These are phyloP conservation scores for Leuciscus waleckii DNA, from an alignment of 2,797 vertebrate species.

Conservation along the genomic window DNA sequence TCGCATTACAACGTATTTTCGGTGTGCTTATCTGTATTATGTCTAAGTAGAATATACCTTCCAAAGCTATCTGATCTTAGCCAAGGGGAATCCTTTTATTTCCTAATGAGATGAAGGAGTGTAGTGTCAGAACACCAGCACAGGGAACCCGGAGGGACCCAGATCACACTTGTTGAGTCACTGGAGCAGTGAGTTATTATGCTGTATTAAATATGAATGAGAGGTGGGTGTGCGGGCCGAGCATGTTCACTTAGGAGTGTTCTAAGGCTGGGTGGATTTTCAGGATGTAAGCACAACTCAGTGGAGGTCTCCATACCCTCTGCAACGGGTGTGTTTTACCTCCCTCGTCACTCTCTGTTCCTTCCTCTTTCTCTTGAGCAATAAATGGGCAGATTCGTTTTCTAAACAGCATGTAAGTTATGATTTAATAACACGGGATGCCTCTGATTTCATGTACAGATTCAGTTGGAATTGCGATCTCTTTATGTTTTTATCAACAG, in stretches of 20 bases:
- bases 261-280: constrained; percentile 42
- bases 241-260: constrained; percentile 54
- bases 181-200: constrained; percentile 73
- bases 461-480: not conserved
- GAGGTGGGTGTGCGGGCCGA: constrained; percentile 70
- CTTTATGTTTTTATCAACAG: not conserved
- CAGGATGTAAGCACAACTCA: constrained; percentile 39
- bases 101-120: constrained; percentile 66
- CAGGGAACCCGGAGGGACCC: constrained; percentile 52
- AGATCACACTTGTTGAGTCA: constrained; percentile 68
- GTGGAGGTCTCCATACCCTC: constrained; percentile 20
- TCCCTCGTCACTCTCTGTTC: not conserved
- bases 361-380: constrained; percentile 1
- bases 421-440: not conserved
- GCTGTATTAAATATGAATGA: constrained; percentile 78
- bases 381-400: not conserved
- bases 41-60: constrained; percentile 8
- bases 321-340: constrained; percentile 27
- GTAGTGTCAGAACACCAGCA: constrained; percentile 65
- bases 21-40: constrained; percentile 6
- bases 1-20: not conserved
- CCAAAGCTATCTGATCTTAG: constrained; percentile 29
- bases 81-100: constrained; percentile 52
- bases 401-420: not conserved
- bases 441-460: not conserved